Evolutionary conservation across 2,113 vertebrate genomes (phyloP).

Genomic region (Phoxinus phoxinus): DNA sequence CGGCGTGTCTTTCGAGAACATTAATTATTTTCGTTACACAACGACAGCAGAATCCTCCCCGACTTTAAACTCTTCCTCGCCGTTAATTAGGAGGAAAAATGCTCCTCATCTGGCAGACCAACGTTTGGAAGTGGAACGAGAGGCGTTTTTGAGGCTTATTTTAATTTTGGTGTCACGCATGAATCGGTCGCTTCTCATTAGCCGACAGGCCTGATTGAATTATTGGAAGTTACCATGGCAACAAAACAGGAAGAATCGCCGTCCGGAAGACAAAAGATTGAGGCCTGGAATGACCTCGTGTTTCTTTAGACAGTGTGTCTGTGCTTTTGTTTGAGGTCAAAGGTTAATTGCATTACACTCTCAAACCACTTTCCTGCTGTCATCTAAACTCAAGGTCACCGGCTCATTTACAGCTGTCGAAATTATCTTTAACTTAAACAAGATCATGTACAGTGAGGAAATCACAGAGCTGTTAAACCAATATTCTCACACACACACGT

Average conservation of each 20-base stretch:
- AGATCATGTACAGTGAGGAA: background rate
- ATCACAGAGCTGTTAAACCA: background rate
- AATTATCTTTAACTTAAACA: background rate
- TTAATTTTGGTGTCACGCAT: conserved; percentile 15
- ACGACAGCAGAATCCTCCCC: background rate
- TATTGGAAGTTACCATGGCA: conserved; percentile 4
- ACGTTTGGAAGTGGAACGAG: background rate
- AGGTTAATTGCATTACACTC: background rate
- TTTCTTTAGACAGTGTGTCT: background rate
- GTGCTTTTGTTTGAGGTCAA: conserved; percentile 17
- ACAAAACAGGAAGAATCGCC: background rate
- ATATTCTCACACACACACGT: background rate
- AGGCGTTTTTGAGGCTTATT: background rate
- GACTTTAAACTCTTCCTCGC: background rate
- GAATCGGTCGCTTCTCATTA: background rate
- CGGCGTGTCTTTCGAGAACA: background rate
- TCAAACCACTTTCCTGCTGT: background rate
- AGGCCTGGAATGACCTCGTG: background rate
- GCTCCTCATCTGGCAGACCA: background rate
- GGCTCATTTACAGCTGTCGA: background rate
- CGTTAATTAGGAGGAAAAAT: background rate
- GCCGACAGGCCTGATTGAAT: background rate
- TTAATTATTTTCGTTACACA: conserved; percentile 17
- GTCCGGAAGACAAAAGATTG: background rate
- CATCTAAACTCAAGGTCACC: background rate